Percentiles rank a stretch among this genome's conserved stretches.
Conservation (phyloP, 2,113 vertebrate genomes). For the Vulpes ferrilata region DNA sequence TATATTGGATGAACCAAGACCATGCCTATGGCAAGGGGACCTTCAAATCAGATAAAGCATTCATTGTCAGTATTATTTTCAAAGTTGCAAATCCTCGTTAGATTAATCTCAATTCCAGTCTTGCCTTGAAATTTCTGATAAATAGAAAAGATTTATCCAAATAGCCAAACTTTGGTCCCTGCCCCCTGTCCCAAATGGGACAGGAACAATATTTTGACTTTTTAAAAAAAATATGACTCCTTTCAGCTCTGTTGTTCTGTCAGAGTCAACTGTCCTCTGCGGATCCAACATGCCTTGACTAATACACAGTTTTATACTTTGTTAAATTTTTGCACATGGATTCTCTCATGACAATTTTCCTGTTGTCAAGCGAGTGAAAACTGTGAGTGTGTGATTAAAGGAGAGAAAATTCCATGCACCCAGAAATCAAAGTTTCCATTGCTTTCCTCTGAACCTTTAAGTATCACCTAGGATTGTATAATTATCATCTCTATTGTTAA, state of each 20-base stretch:
- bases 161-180: not conserved
- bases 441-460: conserved; percentile 47
- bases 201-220: not conserved
- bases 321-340: not conserved
- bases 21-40: not conserved
- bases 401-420: not conserved
- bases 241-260: not conserved
- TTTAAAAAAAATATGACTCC: not conserved
- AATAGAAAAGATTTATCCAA: not conserved
- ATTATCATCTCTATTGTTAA: conserved; percentile 59
- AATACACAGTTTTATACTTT: conserved; percentile 27
- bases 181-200: not conserved
- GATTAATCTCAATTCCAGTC: not conserved
- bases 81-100: not conserved
- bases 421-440: conserved; percentile 13
- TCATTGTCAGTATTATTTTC: not conserved
- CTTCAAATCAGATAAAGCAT: not conserved
- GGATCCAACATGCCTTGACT: conserved; percentile 34
- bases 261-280: conserved; percentile 30
- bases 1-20: conserved; percentile 14
- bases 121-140: conserved; percentile 19
- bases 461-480: conserved; percentile 22
- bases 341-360: not conserved
- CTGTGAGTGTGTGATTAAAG: not conserved
- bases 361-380: not conserved